Percentiles rank a stretch among this genome's conserved stretches.
Evolutionary conservation across 2,113 vertebrate species (phyloP).

Genomic region (Phodopus roborovskii): DNA sequence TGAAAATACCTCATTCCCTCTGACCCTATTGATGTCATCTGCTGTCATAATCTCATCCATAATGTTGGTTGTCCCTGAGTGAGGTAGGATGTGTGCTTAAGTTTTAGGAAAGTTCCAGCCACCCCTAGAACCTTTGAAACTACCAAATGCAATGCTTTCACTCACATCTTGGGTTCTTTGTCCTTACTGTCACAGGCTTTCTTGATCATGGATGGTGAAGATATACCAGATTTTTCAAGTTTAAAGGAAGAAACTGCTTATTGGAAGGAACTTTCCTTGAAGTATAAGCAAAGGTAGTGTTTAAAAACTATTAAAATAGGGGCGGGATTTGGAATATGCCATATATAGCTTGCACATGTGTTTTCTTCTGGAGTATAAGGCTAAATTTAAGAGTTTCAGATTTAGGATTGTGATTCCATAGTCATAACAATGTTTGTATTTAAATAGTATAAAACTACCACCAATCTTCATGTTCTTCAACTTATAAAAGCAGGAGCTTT

Average conservation of each 20-base stretch:
- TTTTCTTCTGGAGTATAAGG: slow-evolving; percentile 26
- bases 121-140: slow-evolving; percentile 12
- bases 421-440: slow-evolving; percentile 41
- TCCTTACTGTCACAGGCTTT: slow-evolving; percentile 85
- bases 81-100: neutral
- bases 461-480: slow-evolving; percentile 34
- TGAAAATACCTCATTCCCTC: neutral
- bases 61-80: neutral
- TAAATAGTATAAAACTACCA: slow-evolving; percentile 14
- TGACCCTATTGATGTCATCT: neutral
- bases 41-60: neutral
- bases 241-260: slow-evolving; percentile 97
- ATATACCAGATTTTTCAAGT: slow-evolving; percentile 96
- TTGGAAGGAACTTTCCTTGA: slow-evolving; percentile 96
- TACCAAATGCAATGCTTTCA: slow-evolving; percentile 24
- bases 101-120: neutral
- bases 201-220: slow-evolving; percentile 97
- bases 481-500: slow-evolving; percentile 26
- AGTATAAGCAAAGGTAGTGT: slow-evolving; percentile 95
- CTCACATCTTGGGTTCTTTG: neutral
- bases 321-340: slow-evolving; percentile 11
- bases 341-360: neutral
- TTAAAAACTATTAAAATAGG: slow-evolving; percentile 39
- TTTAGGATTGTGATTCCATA: slow-evolving; percentile 36
- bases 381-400: slow-evolving; percentile 55